Conservation (phyloP, 1,140 invertebrate genomes). For the Charaxes varanes region DNA sequence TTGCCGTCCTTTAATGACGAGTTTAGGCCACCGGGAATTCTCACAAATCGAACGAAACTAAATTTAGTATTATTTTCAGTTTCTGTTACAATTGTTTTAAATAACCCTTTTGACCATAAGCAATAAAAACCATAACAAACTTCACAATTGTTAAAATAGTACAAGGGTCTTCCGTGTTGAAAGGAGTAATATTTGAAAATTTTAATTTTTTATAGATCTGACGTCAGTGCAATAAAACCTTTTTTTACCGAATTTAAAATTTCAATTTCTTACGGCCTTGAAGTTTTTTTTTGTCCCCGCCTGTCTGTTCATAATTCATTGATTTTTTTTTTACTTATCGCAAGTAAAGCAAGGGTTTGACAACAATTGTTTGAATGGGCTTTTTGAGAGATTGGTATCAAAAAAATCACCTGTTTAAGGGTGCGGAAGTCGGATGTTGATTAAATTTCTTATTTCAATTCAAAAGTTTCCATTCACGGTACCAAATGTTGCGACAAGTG, state of each 20-base stretch:
- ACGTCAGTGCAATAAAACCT: no score
- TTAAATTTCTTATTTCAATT: slow-evolving; percentile 37
- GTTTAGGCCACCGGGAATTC: no score
- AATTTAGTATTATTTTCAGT: no score
- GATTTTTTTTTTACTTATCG: slow-evolving; percentile 12
- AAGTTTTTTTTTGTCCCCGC: slow-evolving; percentile 18
- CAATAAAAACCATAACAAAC: no score
- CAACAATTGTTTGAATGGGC: slow-evolving; percentile 40
- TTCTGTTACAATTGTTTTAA: no score
- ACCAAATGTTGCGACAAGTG: slow-evolving; percentile 12
- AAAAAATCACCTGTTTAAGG: slow-evolving; percentile 45
- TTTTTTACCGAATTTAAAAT: slow-evolving; percentile 12
- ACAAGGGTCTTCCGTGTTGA: no score
- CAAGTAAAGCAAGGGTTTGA: slow-evolving; percentile 35
- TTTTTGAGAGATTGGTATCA: slow-evolving; percentile 34
- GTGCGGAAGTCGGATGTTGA: slow-evolving; percentile 53
- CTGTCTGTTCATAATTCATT: slow-evolving; percentile 19
- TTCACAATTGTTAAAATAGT: no score
- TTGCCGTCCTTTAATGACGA: no score
- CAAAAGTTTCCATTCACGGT: slow-evolving; percentile 31
- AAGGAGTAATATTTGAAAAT: no score
- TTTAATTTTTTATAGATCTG: no score
- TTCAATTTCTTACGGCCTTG: slow-evolving; percentile 34
- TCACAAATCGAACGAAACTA: no score
- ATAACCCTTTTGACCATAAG: no score